These are phyloP conservation scores for Caenorhabditis imperialis DNA, from an alignment of 2,888 invertebrate genomes.

Conservation along the genomic window DNA sequence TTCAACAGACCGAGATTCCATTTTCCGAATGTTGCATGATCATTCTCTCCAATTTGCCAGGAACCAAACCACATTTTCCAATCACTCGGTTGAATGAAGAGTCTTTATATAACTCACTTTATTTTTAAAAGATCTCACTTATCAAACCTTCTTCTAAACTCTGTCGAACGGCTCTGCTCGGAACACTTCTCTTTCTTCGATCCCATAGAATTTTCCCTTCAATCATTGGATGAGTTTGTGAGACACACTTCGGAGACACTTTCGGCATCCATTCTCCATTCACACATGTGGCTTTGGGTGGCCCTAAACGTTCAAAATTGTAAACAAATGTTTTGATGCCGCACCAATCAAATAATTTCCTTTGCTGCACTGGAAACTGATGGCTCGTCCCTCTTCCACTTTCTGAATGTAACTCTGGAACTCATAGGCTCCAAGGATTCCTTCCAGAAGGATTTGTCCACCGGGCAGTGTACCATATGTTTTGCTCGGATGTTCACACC, in stretches of 20 bases:
- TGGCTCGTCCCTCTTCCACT: slow-evolving; percentile 76
- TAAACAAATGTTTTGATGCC: background rate
- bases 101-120: no score
- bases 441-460: slow-evolving; percentile 79
- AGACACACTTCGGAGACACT: slow-evolving; percentile 74
- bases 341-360: slow-evolving; percentile 78
- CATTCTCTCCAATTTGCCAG: slow-evolving; percentile 41
- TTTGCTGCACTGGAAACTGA: slow-evolving; percentile 78
- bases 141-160: no score
- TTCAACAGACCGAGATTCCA: slow-evolving; percentile 44
- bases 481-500: slow-evolving; percentile 75
- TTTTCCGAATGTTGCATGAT: slow-evolving; percentile 43
- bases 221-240: slow-evolving; percentile 76
- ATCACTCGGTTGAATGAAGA: slow-evolving; percentile 1
- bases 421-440: slow-evolving; percentile 79
- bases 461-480: slow-evolving; percentile 77
- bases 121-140: no score
- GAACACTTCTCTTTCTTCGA: slow-evolving; percentile 54
- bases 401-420: slow-evolving; percentile 79
- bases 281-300: slow-evolving; percentile 77
- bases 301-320: slow-evolving; percentile 65
- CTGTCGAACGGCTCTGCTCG: slow-evolving; percentile 7
- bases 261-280: slow-evolving; percentile 77
- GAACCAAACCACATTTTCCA: slow-evolving; percentile 34
- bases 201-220: slow-evolving; percentile 77